Conservation (phyloP, 2,888 invertebrate genomes). For the Hydrotaea diabolus region DNA sequence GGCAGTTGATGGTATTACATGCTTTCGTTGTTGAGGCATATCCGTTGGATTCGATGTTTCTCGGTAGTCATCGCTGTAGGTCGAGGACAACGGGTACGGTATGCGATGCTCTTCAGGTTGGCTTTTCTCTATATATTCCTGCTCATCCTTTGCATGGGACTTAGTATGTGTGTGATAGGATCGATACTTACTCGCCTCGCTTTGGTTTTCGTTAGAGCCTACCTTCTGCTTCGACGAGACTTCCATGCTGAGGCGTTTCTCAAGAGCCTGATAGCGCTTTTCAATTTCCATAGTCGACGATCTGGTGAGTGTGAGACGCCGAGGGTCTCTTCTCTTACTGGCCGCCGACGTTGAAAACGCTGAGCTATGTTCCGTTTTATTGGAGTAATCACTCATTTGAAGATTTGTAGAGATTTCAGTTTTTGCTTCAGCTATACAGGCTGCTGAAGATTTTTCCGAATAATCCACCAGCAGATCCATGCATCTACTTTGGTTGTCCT, state of each 20-base stretch:
- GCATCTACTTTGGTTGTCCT: constrained; percentile 55
- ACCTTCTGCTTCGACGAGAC: constrained; percentile 37
- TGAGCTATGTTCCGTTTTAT: constrained; percentile 2
- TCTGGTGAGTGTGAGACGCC: constrained; percentile 74
- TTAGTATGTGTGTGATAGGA: background rate
- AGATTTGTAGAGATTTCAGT: constrained; percentile 68
- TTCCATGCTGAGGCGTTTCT: constrained; percentile 72
- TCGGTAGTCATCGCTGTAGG: no score
- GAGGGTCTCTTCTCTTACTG: constrained; percentile 74
- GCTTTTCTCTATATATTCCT: background rate
- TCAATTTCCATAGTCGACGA: constrained; percentile 76
- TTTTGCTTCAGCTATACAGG: constrained; percentile 72
- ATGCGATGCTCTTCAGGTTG: background rate
- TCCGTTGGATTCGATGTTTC: background rate
- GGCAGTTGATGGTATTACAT: constrained; percentile 72
- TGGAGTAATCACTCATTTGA: constrained; percentile 11
- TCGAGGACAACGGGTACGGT: background rate
- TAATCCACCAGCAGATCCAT: constrained; percentile 72
- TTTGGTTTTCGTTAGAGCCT: constrained; percentile 19
- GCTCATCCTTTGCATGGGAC: background rate
- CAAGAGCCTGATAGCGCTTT: constrained; percentile 73
- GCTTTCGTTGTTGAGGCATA: constrained; percentile 54
- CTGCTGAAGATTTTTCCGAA: constrained; percentile 71
- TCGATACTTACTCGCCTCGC: constrained; percentile 24
- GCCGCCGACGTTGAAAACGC: background rate